Evolutionary conservation across 23 tunicate genomes (phyloP), one percentile per base, ranked within the genome.

Genomic region (Trididemnum nubilum): DNA sequence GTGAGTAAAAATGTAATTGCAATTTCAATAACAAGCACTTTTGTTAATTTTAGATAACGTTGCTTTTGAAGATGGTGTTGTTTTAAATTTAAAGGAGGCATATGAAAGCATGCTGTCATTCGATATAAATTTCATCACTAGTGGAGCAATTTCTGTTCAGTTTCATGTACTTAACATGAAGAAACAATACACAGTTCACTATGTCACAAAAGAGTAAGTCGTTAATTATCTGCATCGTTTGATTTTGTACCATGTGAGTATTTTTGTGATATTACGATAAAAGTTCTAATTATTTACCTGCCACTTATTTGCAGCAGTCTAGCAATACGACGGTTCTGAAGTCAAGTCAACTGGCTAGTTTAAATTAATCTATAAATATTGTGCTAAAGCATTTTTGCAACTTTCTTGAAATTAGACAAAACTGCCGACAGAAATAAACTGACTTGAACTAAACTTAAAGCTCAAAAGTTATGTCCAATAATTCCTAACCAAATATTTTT

Each of bases 141-240:
- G 83, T 79, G 97, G 92, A 0, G 83, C 92, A 5, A 19, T 92
- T n/a, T 63, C 88, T 0, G 87, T 92, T 31, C 59, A 79, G 1
- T 30, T 92, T 38, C 92, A 92, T 21, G 78, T 85, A 32, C 51
- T 65, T 29, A 91, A 69, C 2, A 87, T 61, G 50, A 44, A 39
- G n/a, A 87, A 92, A 38, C 88, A 83, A 61, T 92, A 87, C 74
- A 77, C 86, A 4, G 83, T 92, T 1, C 92, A 87, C 69, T 92
- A 92, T 59, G 44, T 83, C 23, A 87, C 97, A 2, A 83, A 65
- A 72, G 83, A 70, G 97, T 92, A 73, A 69, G 75, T 31, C 9
- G 7, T 4, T 32, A 7, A 7, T 63, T 63, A 21, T 15, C 7
- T 22, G 19, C 28, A 15, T 63, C 69, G n/a, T 63, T 63, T 49